A percentile compares a stretch with the other conserved stretches of the same genome.
These are phyloP conservation scores for Mythimna vitellina DNA, from an alignment of 2,888 invertebrate genomes.

Conservation along the genomic window DNA sequence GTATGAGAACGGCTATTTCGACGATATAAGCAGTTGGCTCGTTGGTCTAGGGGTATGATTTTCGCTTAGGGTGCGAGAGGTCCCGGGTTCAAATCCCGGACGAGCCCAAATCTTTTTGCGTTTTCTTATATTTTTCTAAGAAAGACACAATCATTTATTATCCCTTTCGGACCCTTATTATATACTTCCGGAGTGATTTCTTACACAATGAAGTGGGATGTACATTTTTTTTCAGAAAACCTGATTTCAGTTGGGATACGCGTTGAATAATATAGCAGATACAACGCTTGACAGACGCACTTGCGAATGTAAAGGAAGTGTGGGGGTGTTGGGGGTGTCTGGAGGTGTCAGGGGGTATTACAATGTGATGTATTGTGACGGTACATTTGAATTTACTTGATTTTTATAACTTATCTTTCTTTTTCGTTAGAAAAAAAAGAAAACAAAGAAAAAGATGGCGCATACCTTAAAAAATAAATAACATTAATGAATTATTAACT, in stretches of 20 bases:
- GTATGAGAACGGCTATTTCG: constrained; percentile 32
- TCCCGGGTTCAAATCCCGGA: constrained; percentile 91
- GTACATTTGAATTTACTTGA: constrained; percentile 14
- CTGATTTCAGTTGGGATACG: constrained; percentile 17
- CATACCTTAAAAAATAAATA: no score
- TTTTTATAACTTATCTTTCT: constrained; percentile 42
- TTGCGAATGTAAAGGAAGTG: constrained; percentile 41
- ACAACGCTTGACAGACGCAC: constrained; percentile 37
- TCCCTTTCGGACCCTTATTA: constrained; percentile 1
- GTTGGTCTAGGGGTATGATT: constrained; percentile 91
- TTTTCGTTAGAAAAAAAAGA: no score
- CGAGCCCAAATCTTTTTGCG: constrained; percentile 80
- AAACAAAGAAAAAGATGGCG: no score
- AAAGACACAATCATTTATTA: constrained; percentile 4
- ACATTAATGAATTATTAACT: no score
- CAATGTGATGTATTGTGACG: constrained; percentile 20
- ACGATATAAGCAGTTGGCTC: constrained; percentile 68
- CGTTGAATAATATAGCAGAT: constrained; percentile 35
- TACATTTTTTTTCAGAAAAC: constrained; percentile 32
- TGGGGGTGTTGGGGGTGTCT: constrained; percentile 15
- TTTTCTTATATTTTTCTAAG: constrained; percentile 2
- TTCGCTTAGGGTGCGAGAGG: constrained; percentile 91
- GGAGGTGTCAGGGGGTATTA: constrained; percentile 11
- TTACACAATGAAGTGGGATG: not conserved
- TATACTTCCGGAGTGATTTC: constrained; percentile 9